Evolutionary conservation across 1,140 invertebrate species (phyloP).

Genomic region (Drosophila mauritiana): DNA sequence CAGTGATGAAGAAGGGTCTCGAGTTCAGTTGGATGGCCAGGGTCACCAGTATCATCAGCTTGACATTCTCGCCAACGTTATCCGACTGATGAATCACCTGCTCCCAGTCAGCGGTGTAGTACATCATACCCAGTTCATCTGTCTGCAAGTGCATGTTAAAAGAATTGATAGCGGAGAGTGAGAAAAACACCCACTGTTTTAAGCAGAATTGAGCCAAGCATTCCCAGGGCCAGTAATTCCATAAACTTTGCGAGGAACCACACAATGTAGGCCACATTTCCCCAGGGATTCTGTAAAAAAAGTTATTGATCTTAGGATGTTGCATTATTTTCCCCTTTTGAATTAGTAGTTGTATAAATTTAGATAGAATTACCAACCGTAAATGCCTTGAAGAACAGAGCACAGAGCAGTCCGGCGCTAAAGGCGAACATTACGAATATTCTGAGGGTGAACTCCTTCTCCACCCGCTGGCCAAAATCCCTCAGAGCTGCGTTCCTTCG

Average conservation of each 20-base stretch:
- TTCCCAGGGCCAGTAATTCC: slow-evolving; percentile 59
- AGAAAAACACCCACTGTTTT: slow-evolving; percentile 34
- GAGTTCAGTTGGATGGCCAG: slow-evolving; percentile 69
- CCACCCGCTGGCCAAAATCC: slow-evolving; percentile 57
- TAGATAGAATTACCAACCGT: slow-evolving; percentile 42
- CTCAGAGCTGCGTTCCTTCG: slow-evolving; percentile 58
- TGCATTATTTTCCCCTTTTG: no score
- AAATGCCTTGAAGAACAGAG: slow-evolving; percentile 67
- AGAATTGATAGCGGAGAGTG: neutral
- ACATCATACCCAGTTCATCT: slow-evolving; percentile 55
- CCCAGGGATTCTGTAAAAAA: slow-evolving; percentile 38
- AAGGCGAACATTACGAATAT: slow-evolving; percentile 73
- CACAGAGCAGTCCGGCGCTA: slow-evolving; percentile 64
- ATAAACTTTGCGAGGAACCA: slow-evolving; percentile 65
- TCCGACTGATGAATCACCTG: slow-evolving; percentile 55
- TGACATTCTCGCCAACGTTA: slow-evolving; percentile 51
- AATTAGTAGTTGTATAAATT: no score
- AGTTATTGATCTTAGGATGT: neutral
- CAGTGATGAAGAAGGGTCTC: slow-evolving; percentile 58
- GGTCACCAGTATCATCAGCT: slow-evolving; percentile 63
- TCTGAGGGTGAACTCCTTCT: slow-evolving; percentile 68
- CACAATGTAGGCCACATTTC: slow-evolving; percentile 58
- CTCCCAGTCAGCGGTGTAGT: slow-evolving; percentile 68
- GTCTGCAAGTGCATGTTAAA: slow-evolving; percentile 41
- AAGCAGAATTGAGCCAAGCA: slow-evolving; percentile 61